Conservation (phyloP, 2,797 vertebrate genomes). For the Cephalopachus bancanus region DNA sequence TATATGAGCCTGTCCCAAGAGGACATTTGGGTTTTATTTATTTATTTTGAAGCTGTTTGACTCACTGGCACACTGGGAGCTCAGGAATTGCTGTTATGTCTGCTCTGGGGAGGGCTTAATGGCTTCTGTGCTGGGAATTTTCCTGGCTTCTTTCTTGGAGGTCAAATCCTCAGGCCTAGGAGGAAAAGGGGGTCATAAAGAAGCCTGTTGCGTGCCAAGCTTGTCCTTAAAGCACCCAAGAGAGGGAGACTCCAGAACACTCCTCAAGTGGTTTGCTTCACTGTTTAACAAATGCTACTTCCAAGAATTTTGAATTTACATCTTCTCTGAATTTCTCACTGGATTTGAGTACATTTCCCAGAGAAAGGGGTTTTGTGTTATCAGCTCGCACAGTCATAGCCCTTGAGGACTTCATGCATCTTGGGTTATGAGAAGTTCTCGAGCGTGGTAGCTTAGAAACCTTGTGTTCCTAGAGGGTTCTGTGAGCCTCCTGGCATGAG, state of each 20-base stretch:
- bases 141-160: background rate
- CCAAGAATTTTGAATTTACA: conserved; percentile 42
- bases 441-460: background rate
- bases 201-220: background rate
- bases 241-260: background rate
- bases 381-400: background rate
- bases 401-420: background rate
- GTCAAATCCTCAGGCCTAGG: background rate
- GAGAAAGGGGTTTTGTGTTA: background rate
- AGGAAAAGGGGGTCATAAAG: background rate
- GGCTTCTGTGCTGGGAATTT: conserved; percentile 50
- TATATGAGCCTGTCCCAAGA: background rate
- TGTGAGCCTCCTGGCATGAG: background rate
- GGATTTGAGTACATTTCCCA: conserved; percentile 30
- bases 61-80: background rate
- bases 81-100: background rate
- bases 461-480: background rate
- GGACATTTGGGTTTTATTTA: background rate
- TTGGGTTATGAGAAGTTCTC: conserved; percentile 31
- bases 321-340: conserved; percentile 19
- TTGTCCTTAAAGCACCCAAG: background rate
- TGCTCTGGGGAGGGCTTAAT: background rate
- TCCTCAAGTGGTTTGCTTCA: conserved; percentile 27
- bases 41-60: background rate
- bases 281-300: conserved; percentile 32